These are phyloP conservation scores for Eupithecia centaureata DNA, from an alignment of 2,888 invertebrate genomes.

Conservation along the genomic window DNA sequence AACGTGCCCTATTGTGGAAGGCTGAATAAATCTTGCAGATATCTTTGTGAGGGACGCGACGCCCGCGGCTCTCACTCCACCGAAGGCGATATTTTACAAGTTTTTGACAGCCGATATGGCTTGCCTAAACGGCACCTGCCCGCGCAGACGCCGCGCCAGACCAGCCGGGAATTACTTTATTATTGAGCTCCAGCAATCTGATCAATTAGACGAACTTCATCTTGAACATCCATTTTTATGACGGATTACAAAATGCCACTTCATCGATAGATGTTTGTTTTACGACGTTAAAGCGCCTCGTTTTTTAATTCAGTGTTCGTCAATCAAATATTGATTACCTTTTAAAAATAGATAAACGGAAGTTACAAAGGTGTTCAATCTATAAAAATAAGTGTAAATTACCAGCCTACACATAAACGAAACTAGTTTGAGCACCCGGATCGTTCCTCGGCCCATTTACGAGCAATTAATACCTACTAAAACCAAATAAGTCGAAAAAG, in stretches of 20 bases:
- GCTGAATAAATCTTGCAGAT: slow-evolving; percentile 81
- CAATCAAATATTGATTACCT: slow-evolving; percentile 14
- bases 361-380: slow-evolving; percentile 23
- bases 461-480: slow-evolving; percentile 64
- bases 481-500: slow-evolving; percentile 60
- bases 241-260: background rate
- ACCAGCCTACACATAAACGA: slow-evolving; percentile 20
- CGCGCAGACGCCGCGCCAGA: slow-evolving; percentile 47
- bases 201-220: slow-evolving; percentile 7
- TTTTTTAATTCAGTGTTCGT: background rate
- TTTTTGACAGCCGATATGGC: slow-evolving; percentile 87
- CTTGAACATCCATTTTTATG: background rate
- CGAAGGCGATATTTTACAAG: slow-evolving; percentile 86
- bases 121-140: slow-evolving; percentile 82
- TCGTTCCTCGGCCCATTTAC: slow-evolving; percentile 46
- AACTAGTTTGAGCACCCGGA: slow-evolving; percentile 20
- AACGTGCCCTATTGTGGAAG: slow-evolving; percentile 82
- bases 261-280: background rate
- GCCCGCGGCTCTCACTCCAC: slow-evolving; percentile 72
- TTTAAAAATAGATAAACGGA: slow-evolving; percentile 19
- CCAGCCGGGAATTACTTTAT: slow-evolving; percentile 35
- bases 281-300: background rate
- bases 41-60: slow-evolving; percentile 78
- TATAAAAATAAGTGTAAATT: slow-evolving; percentile 33
- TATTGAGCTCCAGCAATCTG: slow-evolving; percentile 20